Evolutionary conservation across 2,113 vertebrate genomes (phyloP).

Genomic region (Chloebia gouldiae): DNA sequence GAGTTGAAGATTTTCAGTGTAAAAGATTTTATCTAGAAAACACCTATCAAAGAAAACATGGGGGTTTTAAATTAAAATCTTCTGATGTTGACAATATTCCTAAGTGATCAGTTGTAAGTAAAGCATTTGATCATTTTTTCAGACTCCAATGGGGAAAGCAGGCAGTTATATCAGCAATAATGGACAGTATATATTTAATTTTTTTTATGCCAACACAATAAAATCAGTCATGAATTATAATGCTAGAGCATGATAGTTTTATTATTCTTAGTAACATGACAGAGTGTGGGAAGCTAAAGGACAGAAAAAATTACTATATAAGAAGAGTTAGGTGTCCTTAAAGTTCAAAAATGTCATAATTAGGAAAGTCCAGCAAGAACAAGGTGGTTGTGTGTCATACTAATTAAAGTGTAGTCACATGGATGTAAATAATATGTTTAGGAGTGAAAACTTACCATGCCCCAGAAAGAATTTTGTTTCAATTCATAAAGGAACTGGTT

Average conservation of each 20-base stretch:
- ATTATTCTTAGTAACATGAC: neutral
- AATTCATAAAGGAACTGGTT: neutral
- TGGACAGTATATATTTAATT: neutral
- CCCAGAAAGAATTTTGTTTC: neutral
- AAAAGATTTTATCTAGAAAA: neutral
- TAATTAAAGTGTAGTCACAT: neutral
- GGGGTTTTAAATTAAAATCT: accelerated
- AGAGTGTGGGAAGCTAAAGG: neutral
- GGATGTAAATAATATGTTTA: neutral
- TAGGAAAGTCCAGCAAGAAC: neutral
- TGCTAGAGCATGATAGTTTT: neutral
- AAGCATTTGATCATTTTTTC: neutral
- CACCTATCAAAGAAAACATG: accelerated
- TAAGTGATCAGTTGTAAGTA: neutral
- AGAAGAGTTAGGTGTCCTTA: neutral
- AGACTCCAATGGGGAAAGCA: neutral
- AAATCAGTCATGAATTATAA: neutral
- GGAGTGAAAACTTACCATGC: neutral
- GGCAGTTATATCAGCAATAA: neutral
- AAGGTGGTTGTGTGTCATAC: neutral
- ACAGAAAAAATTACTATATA: neutral
- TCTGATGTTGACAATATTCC: neutral
- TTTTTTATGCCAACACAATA: neutral
- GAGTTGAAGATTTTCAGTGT: neutral
- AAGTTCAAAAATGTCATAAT: neutral